These are phyloP conservation scores for Melospiza melodia DNA, from an alignment of 2,113 vertebrate genomes.

Conservation along the genomic window DNA sequence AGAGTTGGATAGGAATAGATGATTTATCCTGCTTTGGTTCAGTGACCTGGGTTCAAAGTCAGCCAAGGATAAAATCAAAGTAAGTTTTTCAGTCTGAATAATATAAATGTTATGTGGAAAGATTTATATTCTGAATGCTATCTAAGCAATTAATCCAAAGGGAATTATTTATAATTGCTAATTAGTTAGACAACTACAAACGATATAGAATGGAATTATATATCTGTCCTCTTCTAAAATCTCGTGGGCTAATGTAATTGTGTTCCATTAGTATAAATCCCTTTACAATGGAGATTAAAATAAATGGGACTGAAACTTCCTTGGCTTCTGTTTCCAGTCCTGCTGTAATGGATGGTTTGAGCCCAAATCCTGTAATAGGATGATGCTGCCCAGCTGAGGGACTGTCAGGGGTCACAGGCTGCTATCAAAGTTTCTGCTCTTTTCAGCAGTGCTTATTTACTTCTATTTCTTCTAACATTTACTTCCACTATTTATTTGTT, in stretches of 20 bases:
- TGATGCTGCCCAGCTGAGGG: background rate
- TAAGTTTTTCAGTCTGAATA: background rate
- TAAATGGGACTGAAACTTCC: conserved; percentile 32
- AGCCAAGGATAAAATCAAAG: conserved; percentile 53
- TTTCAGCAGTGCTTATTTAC: background rate
- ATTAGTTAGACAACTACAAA: conserved; percentile 54
- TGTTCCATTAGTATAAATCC: conserved; percentile 41
- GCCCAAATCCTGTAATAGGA: background rate
- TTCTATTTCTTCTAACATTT: background rate
- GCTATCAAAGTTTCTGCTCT: background rate
- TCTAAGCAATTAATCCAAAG: conserved; percentile 52
- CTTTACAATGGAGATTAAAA: conserved; percentile 49
- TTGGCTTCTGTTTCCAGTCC: background rate
- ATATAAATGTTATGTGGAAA: conserved; percentile 12
- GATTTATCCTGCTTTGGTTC: conserved; percentile 11
- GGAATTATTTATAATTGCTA: conserved; percentile 56
- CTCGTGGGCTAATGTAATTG: conserved; percentile 27
- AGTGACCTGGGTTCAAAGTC: conserved; percentile 34
- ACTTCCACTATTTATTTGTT: background rate
- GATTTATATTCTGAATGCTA: conserved; percentile 55
- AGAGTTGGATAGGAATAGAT: background rate
- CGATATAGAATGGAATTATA: conserved; percentile 17
- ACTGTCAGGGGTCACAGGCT: background rate
- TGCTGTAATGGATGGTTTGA: background rate
- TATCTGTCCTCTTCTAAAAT: conserved; percentile 29